Base-by-base conservation (phyloP, 2,113 vertebrate genomes). In the Lycaon pictus region DNA sequence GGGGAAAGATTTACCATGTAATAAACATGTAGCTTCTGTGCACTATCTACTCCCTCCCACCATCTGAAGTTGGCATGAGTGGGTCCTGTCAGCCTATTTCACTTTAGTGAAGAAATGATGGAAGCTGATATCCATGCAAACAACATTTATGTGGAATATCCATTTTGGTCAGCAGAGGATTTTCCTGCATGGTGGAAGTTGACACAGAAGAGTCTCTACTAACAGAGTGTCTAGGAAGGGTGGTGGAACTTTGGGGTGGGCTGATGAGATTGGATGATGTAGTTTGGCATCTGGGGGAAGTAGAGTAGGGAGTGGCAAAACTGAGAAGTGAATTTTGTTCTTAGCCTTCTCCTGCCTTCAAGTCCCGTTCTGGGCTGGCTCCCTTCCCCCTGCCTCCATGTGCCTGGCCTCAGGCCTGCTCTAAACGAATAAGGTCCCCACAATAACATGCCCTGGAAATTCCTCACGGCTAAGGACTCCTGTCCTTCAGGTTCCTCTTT, bases 301-400 rank as follows among this genome's bases (percentile, higher is more conserved):
- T 60, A 56, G 62, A 72, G 37, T 6, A 23, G 53, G 19, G 55
- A 71, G 11, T 5, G 6, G 11, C 19, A 63, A 71, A 58, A 7
- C 58, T 2, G 20, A 16, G 58, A 65, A 55, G 60, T 60, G 87
- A 4, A 16, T 20, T 35, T 22, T 51, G 11, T 23, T 37, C 51
- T 51, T 12, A 6, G 22, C 7, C 32, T 56, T n/a, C 56, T n/a
- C 32, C 12, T 51, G 15, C 69, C 55, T 20, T 43, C 29, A 5
- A 4, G 3, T 20, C 22, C 53, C 35, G 6, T 7, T 20, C 27
- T 25, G 1, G 0, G 35, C 32, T 20, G 29, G 71, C 8, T 25
- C 22, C 43, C 43, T 20, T 22, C 3, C 5, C 43, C 9, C 0
- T 43, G 0, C 22, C n/a, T 20, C 12, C 8, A 17, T 22, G 7